Conservation (phyloP, 2,113 vertebrate genomes). For the Numenius arquata region DNA sequence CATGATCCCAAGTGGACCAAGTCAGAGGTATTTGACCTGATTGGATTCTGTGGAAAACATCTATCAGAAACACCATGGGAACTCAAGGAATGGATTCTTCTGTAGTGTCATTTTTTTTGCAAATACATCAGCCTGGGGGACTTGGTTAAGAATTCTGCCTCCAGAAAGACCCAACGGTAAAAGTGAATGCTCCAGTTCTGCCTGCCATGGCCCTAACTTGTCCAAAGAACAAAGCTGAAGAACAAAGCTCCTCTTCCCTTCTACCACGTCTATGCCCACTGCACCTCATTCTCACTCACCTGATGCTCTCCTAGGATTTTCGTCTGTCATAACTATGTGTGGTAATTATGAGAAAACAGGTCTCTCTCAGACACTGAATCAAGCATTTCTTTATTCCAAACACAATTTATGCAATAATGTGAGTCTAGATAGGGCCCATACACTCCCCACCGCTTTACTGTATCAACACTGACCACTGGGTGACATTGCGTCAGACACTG, state of each 20-base stretch:
- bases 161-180: not conserved
- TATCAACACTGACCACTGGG: not conserved
- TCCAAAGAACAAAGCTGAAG: not conserved
- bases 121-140: not conserved
- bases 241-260: not conserved
- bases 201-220: not conserved
- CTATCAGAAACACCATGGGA: not conserved
- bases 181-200: not conserved
- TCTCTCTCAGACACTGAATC: not conserved
- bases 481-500: not conserved
- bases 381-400: not conserved
- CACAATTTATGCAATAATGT: not conserved
- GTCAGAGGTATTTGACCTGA: not conserved
- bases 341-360: not conserved
- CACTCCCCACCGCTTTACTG: rapidly evolving
- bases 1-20: not conserved
- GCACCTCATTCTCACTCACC: not conserved
- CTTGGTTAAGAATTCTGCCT: not conserved
- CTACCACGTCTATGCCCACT: not conserved
- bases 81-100: not conserved
- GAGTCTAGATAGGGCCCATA: no score
- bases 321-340: not conserved
- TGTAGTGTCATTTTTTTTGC: not conserved
- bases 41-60: not conserved
- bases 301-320: not conserved